These are phyloP conservation scores for Archips crataeganus DNA, from an alignment of 2,888 invertebrate species.

Conservation along the genomic window DNA sequence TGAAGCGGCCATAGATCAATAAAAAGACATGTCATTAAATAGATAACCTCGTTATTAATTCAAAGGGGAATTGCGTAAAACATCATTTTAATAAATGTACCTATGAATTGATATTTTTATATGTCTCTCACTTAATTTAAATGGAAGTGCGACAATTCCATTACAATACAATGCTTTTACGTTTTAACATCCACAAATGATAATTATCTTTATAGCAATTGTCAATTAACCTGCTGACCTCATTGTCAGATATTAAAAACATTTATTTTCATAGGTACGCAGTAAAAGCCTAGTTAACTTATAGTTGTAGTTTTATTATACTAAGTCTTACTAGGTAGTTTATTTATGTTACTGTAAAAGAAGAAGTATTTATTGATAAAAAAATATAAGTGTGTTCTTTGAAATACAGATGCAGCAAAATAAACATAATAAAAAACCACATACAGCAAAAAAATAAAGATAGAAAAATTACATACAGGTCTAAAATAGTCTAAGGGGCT, in stretches of 20 bases:
- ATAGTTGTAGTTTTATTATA: too few relatives aligned
- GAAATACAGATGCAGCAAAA: too few relatives aligned
- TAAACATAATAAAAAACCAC: too few relatives aligned
- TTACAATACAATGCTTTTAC: neutral
- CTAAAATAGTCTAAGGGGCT: too few relatives aligned
- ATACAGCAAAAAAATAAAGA: too few relatives aligned
- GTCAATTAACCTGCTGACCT: neutral
- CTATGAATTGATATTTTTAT: neutral
- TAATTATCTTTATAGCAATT: neutral
- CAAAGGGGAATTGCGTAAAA: neutral
- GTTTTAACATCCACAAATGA: neutral
- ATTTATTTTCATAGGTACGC: neutral
- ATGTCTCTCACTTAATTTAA: neutral
- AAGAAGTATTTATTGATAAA: too few relatives aligned
- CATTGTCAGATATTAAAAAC: neutral
- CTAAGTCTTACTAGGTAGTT: too few relatives aligned
- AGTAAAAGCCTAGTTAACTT: neutral
- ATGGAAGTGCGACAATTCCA: neutral
- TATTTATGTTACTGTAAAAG: too few relatives aligned
- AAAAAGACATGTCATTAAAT: neutral
- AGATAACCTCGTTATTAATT: neutral
- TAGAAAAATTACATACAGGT: too few relatives aligned
- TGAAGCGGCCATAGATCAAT: neutral
- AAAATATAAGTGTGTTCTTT: too few relatives aligned
- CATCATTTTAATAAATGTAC: neutral